Evolutionary conservation across 2,797 vertebrate species (phyloP).

Genomic region (Chelon auratus): DNA sequence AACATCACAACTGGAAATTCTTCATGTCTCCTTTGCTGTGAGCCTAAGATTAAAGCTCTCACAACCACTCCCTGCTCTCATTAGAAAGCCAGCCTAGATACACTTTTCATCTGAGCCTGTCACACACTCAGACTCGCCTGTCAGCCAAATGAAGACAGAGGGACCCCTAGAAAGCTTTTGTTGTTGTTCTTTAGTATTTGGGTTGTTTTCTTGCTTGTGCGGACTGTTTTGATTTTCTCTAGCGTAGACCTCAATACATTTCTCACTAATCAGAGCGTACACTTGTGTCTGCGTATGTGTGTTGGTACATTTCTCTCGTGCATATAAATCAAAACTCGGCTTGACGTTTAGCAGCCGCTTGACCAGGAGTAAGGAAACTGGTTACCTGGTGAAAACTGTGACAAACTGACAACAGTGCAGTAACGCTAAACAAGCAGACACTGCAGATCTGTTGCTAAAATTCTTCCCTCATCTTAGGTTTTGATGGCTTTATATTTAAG

Average conservation of each 20-base stretch:
- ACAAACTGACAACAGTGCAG: neutral
- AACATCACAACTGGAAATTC: constrained; percentile 66
- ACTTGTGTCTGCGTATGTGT: constrained; percentile 4
- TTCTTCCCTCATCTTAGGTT: constrained; percentile 2
- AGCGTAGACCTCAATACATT: constrained; percentile 4
- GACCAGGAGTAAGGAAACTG: neutral
- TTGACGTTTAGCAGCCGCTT: constrained; percentile 43
- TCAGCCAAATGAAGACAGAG: constrained; percentile 79
- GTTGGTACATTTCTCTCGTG: constrained; percentile 3
- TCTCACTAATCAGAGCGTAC: neutral
- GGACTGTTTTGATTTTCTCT: constrained; percentile 11
- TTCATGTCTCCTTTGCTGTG: constrained; percentile 64
- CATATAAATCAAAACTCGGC: constrained; percentile 20
- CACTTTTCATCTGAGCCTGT: constrained; percentile 79
- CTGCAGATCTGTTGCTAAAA: constrained; percentile 8
- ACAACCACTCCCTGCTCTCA: constrained; percentile 78
- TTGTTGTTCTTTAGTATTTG: constrained; percentile 53
- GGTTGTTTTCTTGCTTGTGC: constrained; percentile 21
- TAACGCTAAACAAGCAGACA: constrained; percentile 11
- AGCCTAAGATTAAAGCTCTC: constrained; percentile 74
- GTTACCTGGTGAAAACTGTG: constrained; percentile 7
- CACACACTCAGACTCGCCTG: constrained; percentile 70
- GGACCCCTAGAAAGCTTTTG: constrained; percentile 55
- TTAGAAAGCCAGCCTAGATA: constrained; percentile 74
- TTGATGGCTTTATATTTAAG: constrained; percentile 27